These are phyloP conservation scores for Paraescarpia echinospica DNA, from an alignment of 1,140 invertebrate genomes.

Conservation along the genomic window DNA sequence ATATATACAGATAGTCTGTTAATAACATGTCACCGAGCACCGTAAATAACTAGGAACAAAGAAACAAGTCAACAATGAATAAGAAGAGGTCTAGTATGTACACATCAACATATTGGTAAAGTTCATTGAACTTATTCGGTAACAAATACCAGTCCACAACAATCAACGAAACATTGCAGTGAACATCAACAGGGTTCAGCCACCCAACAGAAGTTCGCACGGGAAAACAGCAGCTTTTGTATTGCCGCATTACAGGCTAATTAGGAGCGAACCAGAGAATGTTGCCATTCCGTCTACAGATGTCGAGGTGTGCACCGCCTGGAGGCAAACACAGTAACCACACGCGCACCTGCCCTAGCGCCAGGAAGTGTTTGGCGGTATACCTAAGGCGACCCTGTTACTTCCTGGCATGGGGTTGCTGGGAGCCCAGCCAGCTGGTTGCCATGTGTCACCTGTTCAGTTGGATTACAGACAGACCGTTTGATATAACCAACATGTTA, in stretches of 20 bases:
- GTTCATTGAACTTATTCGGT: background rate
- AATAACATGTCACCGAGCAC: too few relatives aligned
- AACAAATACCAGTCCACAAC: background rate
- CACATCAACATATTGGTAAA: background rate
- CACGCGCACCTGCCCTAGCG: background rate
- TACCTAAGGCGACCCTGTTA: background rate
- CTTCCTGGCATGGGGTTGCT: too few relatives aligned
- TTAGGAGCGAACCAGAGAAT: background rate
- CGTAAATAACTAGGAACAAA: too few relatives aligned
- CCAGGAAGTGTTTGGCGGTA: background rate
- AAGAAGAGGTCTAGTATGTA: background rate
- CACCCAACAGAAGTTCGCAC: background rate
- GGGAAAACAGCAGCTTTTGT: background rate
- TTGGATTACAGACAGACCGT: background rate
- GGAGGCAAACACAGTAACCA: background rate
- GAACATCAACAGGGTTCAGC: background rate
- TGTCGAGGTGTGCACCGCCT: background rate
- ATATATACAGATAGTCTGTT: too few relatives aligned
- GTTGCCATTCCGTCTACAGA: background rate
- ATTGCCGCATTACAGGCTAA: background rate
- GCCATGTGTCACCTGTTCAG: background rate
- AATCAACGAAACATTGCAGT: background rate
- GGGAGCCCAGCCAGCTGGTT: background rate
- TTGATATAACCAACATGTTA: background rate
- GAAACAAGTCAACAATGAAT: background rate